Evolutionary conservation across 2,113 vertebrate genomes (phyloP).

Genomic region (Prionailurus bengalensis): DNA sequence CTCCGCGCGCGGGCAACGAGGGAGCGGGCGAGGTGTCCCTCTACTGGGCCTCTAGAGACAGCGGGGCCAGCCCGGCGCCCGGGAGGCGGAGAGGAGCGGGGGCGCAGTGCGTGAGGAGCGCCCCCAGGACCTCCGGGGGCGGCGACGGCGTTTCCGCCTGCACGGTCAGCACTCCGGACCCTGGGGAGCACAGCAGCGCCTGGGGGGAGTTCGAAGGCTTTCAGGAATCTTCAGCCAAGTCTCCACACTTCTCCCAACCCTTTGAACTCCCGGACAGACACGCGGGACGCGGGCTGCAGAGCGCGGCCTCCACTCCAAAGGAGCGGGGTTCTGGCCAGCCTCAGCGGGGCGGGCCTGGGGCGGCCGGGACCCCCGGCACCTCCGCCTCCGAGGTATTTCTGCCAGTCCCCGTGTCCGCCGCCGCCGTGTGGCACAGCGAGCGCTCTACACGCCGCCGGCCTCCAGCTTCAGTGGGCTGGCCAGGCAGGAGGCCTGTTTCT

Average conservation of each 20-base stretch:
- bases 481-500: background rate
- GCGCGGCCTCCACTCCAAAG: accelerated
- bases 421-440: background rate
- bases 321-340: background rate
- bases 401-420: background rate
- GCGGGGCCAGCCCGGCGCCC: background rate
- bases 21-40: background rate
- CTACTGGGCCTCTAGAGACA: accelerated
- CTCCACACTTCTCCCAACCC: background rate
- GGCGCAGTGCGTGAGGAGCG: background rate
- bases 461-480: background rate
- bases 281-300: background rate
- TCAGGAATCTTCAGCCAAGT: slow-evolving; percentile 63
- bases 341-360: background rate
- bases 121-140: background rate
- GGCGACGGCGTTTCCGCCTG: background rate
- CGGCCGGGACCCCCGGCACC: background rate
- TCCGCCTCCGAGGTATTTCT: slow-evolving; percentile 73
- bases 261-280: slow-evolving; percentile 52
- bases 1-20: background rate
- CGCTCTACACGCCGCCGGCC: background rate
- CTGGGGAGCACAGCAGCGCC: slow-evolving; percentile 64
- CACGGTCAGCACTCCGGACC: background rate
- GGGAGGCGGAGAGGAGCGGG: background rate
- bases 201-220: slow-evolving; percentile 88